Conservation (phyloP, 2,888 invertebrate genomes). For the Sminthurinus aureus region DNA sequence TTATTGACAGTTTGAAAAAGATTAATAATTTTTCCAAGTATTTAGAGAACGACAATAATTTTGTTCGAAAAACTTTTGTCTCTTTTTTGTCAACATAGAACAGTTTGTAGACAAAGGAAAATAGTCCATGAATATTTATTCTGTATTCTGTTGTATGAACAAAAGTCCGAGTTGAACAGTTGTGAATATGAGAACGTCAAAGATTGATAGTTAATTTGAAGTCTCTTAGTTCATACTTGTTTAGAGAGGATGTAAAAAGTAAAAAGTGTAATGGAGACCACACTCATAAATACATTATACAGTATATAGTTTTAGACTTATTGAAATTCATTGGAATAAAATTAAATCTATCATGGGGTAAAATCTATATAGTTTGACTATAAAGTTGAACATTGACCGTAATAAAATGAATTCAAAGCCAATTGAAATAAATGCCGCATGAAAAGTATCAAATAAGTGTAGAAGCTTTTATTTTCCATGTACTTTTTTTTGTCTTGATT, state of each 20-base stretch:
- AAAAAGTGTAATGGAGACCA: too few relatives aligned
- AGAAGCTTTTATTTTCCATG: neutral
- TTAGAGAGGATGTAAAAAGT: too few relatives aligned
- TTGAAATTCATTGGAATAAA: neutral
- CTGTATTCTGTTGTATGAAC: too few relatives aligned
- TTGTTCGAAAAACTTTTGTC: neutral
- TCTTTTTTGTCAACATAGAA: too few relatives aligned
- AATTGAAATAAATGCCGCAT: conserved; percentile 39
- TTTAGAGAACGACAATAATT: neutral
- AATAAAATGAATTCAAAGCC: conserved; percentile 27
- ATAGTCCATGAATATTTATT: too few relatives aligned
- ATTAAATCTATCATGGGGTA: conserved; percentile 17
- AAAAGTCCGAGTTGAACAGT: too few relatives aligned
- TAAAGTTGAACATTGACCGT: conserved; percentile 34
- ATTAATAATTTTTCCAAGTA: neutral
- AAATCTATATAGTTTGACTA: conserved; percentile 23
- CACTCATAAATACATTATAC: too few relatives aligned
- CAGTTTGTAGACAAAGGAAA: neutral
- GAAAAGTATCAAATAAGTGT: conserved; percentile 6
- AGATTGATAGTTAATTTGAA: too few relatives aligned
- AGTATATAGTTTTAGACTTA: neutral
- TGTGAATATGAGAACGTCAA: too few relatives aligned
- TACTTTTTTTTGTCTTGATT: neutral
- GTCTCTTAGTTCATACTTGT: neutral
- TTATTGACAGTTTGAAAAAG: neutral